Conservation (phyloP, 2,888 invertebrate genomes). For the Agrypnus murinus region DNA sequence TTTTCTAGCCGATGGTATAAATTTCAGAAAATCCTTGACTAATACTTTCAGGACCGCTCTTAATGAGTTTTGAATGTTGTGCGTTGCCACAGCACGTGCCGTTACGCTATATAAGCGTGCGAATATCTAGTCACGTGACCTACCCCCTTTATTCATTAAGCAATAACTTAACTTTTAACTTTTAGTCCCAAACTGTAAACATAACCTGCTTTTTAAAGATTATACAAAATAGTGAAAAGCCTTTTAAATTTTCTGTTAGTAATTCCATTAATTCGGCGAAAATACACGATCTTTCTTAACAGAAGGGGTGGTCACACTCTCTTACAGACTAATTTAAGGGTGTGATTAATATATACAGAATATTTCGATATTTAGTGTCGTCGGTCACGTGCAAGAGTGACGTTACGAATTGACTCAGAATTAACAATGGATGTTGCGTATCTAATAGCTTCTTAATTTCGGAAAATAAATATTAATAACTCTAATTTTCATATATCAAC, state of each 20-base stretch:
- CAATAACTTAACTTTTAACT: too few relatives aligned
- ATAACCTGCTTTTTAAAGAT: too few relatives aligned
- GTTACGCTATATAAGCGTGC: constrained; percentile 54
- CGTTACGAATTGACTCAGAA: constrained; percentile 58
- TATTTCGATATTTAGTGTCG: constrained; percentile 20
- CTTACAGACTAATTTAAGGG: constrained; percentile 7
- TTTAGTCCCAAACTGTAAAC: too few relatives aligned
- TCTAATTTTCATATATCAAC: neutral
- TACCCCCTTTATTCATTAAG: constrained; percentile 15
- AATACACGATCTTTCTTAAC: too few relatives aligned
- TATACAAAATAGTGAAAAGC: too few relatives aligned
- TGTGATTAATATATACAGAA: neutral
- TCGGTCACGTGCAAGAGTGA: constrained; percentile 55
- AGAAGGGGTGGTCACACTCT: neutral
- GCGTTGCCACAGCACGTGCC: constrained; percentile 59
- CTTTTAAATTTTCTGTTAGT: too few relatives aligned
- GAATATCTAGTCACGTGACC: constrained; percentile 54
- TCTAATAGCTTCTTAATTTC: constrained; percentile 32
- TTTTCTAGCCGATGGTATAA: neutral
- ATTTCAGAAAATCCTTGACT: constrained; percentile 27
- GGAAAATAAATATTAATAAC: too few relatives aligned
- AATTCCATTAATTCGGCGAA: too few relatives aligned
- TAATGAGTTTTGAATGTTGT: constrained; percentile 63
- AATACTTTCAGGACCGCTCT: constrained; percentile 43
- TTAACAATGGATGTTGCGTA: constrained; percentile 52